Evolutionary conservation across 2,888 invertebrate species (phyloP), one percentile per base, ranked within the genome.

Genomic region (Syritta pipiens): DNA sequence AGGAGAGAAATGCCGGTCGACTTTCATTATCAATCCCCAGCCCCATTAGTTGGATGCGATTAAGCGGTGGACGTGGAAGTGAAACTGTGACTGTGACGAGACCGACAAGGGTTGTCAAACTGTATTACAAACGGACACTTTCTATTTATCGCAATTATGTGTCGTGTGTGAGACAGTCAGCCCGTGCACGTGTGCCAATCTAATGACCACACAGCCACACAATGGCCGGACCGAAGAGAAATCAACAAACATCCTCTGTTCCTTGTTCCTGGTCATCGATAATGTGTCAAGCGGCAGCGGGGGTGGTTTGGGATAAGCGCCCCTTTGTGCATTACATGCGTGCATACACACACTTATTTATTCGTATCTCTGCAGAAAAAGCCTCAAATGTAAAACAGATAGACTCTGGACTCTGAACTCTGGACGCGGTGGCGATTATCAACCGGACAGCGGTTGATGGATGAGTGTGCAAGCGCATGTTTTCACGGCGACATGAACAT

Each of bases 81-180:
- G 74, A 74, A 79, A 79, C 79, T 79, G 79, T 79, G 74, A 79
- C 79, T 79, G 79, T 79, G 74, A 74, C 77, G 76, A 76, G 48
- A 12, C 10, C 37, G 72, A 62, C 68, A 79, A 74, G 74, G 79
- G 67, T 82, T 81, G 81, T 81, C 79, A 81, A 82, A 81, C 72
- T 79, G 76, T 67, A 81, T 81, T 81, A 71, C 81, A 82, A 82
- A 72, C 81, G 83, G 83, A 83, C 82, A 82, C 83, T 83, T 83
- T 82, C 83, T 82, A 83, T 83, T 83, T 83, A 83, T 83, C 83
- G 83, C 83, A 83, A 83, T 83, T 83, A 83, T 72, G 46, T 76
- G 83, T 82, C 83, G 83, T 82, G 83, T 83, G 83, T 79, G 22
- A 35, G 59, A 35, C 53, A 55, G 60, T 35, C 24, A 48, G 77